Evolutionary conservation across 2,888 invertebrate species (phyloP), one percentile per base, ranked within the genome.

Genomic region (Eupithecia insigniata): DNA sequence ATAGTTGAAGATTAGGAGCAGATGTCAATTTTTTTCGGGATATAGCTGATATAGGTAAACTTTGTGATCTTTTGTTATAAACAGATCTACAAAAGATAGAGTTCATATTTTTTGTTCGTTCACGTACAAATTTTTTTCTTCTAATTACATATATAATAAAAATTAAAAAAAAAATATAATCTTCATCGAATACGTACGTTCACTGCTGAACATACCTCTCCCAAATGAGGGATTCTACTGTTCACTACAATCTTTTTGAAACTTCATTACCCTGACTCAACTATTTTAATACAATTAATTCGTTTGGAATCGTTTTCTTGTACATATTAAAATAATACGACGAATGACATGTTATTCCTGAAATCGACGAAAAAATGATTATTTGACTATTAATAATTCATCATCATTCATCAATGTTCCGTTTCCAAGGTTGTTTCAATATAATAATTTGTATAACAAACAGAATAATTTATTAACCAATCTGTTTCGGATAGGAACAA

Each of bases 1-100:
- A 89, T 89, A 82, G 82, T 82, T 80, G 75, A 78, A 85, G 91
- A 90, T 92, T 91, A 92, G 84, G 26, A 87, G 83, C 92, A 93
- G 89, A 92, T 92, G 92, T 89, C 88, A 88, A 89, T 87, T 84
- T 82, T 85, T 81, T 83, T 83, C 80, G 84, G 30, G 22, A 26
- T 55, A 26, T 90, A 60, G 30, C 18, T 8, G 91, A 90, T 90
- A 90, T 83, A 89, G 89, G 86, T 87, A 75, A 74, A 80, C 77
- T 76, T 83, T 87, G 84, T 80, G 73, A 76, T 74, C 82, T 43
- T 58, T 62, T 78, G 79, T 14, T 83, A 78, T 78, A 75, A 51
- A 76, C 69, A 58, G 76, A 76, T 55, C 46, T 67, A 67, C 36
- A 55, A 72, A 58, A 28, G 58, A 60, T 60, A 60, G 12, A 10